A percentile compares a stretch with the other conserved stretches of the same genome.
phyloP scores from a whole-genome alignment of 2,888 invertebrate species.

The Sicus ferrugineus region DNA sequence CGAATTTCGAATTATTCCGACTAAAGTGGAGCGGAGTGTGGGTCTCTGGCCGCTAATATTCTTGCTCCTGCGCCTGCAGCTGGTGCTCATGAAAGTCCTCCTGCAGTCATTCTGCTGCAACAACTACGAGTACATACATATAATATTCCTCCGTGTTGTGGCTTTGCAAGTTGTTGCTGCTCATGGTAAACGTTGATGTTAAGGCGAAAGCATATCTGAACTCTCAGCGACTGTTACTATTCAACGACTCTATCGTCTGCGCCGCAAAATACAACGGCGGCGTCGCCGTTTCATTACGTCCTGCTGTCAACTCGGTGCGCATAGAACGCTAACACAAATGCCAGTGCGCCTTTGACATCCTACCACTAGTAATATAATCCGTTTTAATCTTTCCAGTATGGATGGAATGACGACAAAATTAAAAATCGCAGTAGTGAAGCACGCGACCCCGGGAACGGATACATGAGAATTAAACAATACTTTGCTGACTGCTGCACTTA shows the following conservation, averaged over 20 bases:
- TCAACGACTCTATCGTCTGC: conserved; percentile 6
- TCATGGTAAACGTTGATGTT: conserved; percentile 25
- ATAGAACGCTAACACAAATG: conserved; percentile 18
- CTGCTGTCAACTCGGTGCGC: conserved; percentile 23
- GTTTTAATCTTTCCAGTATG: conserved; percentile 36
- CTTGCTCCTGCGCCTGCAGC: conserved; percentile 5
- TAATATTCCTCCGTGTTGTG: background rate
- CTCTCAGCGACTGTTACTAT: conserved; percentile 21
- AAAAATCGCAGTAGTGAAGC: no score
- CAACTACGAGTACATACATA: no score
- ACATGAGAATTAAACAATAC: no score
- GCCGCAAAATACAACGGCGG: conserved; percentile 6
- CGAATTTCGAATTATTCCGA: conserved; percentile 57
- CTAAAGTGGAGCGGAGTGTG: conserved; percentile 20
- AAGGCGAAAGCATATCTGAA: conserved; percentile 24
- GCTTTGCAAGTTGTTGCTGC: conserved; percentile 12
- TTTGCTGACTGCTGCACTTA: no score
- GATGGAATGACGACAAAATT: no score
- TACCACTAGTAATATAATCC: conserved; percentile 4
- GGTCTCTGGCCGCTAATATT: conserved; percentile 18
- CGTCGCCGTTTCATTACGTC: conserved; percentile 17
- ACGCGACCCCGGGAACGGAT: no score
- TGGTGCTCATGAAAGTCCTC: background rate
- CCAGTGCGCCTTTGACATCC: background rate
- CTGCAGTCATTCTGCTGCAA: conserved; percentile 2